Evolutionary conservation across 1,140 invertebrate species (phyloP).

Genomic region (Bathynomus jamesi): DNA sequence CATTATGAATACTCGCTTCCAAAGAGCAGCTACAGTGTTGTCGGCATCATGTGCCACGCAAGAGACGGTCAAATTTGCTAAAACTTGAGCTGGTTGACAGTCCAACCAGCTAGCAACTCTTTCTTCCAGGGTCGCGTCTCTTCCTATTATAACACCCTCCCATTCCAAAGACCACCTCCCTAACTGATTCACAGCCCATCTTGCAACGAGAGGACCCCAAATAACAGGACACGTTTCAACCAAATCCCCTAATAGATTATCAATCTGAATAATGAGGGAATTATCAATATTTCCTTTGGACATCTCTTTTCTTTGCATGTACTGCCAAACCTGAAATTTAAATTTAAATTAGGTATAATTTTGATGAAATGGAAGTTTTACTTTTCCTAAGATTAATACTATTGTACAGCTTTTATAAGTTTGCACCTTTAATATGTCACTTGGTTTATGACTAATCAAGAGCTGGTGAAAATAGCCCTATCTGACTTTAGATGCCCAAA

Average conservation of each 20-base stretch:
- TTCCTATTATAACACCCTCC: constrained; percentile 20
- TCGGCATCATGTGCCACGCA: constrained; percentile 69
- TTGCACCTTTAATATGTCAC: no score
- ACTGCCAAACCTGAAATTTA: not conserved
- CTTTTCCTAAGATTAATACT: no score
- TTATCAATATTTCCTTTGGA: constrained; percentile 20
- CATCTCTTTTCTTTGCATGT: not conserved
- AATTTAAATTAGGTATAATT: no score
- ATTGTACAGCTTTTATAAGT: no score
- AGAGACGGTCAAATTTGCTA: constrained; percentile 69
- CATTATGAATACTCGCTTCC: constrained; percentile 66
- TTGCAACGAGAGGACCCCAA: constrained; percentile 20
- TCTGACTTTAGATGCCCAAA: no score
- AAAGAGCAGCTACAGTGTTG: constrained; percentile 67
- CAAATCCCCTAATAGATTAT: constrained; percentile 23
- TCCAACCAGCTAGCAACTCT: constrained; percentile 57
- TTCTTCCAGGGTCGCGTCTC: constrained; percentile 28
- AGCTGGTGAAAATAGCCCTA: no score
- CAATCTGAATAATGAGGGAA: constrained; percentile 14
- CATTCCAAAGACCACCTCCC: constrained; percentile 28
- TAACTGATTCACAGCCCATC: constrained; percentile 28
- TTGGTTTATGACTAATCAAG: no score
- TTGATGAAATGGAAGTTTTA: no score
- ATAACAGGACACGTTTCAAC: constrained; percentile 21
- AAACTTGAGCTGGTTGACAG: constrained; percentile 62